Base-by-base conservation (phyloP, 1,140 invertebrate genomes). In the Heliconius hermathena region DNA sequence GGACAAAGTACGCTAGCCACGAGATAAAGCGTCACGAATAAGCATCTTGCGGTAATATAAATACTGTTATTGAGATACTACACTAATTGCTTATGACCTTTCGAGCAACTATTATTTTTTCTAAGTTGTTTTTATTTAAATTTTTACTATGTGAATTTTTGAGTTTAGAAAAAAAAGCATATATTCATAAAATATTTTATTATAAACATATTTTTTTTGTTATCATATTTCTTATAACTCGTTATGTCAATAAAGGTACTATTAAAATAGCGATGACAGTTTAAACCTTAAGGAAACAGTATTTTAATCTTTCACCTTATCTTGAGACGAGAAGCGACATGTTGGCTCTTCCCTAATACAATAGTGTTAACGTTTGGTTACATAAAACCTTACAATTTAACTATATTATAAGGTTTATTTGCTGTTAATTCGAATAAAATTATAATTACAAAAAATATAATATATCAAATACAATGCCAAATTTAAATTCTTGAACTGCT, bases 21-120 rank as follows among this genome's bases (percentile, higher is more conserved):
- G 60, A 66, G 54, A 57, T 57, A 57, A 46, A 66, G 60, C 60
- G 60, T 29, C 60, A 66, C 60, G 60, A 66, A 29, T 29, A 29
- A 6, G 18, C 49, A 11, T 57, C n/a, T 57, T 57, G 54, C 54
- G n/a, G 54, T 57, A 66, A 29, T 11, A 2, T 66, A 66, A 66
- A 29, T 66, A 66, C 60, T 66, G 60, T 66, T 66, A 66, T 66
- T 66, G 9, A 26, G 26, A 29, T 26, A 6, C 60, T 66, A 66
- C 60, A 29, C 60, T 66, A 66, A 66, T 66, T 66, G 13, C 22
- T 29, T 66, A 66, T 66, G 60, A 66, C 22, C 26, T 66, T 66
- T 66, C 22, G 18, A 66, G 60, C 11, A 6, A 13, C 11, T 3
- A 57, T 57, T 2, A 16, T 29, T 36, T 36, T 57, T 57, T 57